Evolutionary conservation across 2,113 vertebrate species (phyloP).

Genomic region (Pteruthius melanotis): DNA sequence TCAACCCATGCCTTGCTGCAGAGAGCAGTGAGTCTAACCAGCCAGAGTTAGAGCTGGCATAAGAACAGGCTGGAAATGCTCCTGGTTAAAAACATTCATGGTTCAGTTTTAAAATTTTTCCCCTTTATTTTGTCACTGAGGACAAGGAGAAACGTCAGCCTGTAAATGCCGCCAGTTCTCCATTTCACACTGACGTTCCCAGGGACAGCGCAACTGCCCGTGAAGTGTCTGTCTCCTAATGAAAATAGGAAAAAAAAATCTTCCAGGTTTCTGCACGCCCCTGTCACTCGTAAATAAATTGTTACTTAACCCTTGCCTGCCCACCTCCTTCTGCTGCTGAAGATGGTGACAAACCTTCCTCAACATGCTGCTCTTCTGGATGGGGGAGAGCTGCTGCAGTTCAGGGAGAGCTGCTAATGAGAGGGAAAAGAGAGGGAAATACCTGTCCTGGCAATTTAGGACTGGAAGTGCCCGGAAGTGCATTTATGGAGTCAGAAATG

Average conservation of each 20-base stretch:
- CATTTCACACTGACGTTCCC: not conserved
- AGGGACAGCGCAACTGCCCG: not conserved
- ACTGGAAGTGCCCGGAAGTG: not conserved
- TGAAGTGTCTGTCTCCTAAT: not conserved
- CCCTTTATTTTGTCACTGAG: not conserved
- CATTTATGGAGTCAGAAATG: not conserved
- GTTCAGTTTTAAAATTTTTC: not conserved
- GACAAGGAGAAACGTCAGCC: constrained; percentile 1
- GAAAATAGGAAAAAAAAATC: not conserved
- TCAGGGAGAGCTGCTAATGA: not conserved
- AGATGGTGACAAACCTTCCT: not conserved
- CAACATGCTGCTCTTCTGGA: not conserved
- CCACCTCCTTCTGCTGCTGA: not conserved
- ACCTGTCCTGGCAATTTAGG: not conserved
- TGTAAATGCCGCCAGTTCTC: not conserved
- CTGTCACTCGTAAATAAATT: not conserved
- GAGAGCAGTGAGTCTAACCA: not conserved
- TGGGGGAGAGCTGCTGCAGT: not conserved
- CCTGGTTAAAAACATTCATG: not conserved
- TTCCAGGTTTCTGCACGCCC: not conserved
- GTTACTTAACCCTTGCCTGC: not conserved
- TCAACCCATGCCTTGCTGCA: not conserved
- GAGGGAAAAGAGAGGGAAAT: not conserved
- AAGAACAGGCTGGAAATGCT: not conserved
- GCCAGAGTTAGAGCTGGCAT: not conserved